Conservation (phyloP, 2,113 vertebrate genomes). For the Marcusenius ussheri region DNA sequence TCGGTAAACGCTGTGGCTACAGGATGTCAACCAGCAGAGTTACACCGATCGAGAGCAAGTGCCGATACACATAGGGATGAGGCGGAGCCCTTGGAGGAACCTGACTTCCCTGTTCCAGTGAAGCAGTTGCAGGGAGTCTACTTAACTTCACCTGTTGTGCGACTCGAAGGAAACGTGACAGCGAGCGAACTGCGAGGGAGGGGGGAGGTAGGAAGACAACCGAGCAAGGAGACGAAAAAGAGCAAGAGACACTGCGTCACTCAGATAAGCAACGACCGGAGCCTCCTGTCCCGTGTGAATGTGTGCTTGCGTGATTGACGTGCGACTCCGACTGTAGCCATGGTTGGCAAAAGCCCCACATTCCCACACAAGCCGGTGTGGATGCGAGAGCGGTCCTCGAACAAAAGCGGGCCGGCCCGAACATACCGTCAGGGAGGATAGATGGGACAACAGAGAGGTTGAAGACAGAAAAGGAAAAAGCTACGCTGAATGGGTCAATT, state of each 20-base stretch:
- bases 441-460: neutral
- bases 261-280: constrained; percentile 1
- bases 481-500: neutral
- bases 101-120: neutral
- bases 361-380: neutral
- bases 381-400: neutral
- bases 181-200: neutral
- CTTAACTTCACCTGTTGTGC: neutral
- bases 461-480: too few relatives aligned
- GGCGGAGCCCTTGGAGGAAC: neutral
- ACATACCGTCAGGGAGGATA: neutral
- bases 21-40: neutral
- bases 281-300: constrained; percentile 5
- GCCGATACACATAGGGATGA: neutral
- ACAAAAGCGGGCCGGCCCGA: neutral
- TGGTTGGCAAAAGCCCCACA: neutral
- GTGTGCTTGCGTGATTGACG: neutral
- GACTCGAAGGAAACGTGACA: neutral
- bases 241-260: neutral
- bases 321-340: too few relatives aligned
- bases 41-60: neutral
- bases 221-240: neutral
- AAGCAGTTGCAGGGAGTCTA: neutral
- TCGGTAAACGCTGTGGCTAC: neutral
- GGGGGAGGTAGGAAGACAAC: neutral